Conservation (phyloP, 2,797 vertebrate species). For the Odontamblyopus lacepedii region DNA sequence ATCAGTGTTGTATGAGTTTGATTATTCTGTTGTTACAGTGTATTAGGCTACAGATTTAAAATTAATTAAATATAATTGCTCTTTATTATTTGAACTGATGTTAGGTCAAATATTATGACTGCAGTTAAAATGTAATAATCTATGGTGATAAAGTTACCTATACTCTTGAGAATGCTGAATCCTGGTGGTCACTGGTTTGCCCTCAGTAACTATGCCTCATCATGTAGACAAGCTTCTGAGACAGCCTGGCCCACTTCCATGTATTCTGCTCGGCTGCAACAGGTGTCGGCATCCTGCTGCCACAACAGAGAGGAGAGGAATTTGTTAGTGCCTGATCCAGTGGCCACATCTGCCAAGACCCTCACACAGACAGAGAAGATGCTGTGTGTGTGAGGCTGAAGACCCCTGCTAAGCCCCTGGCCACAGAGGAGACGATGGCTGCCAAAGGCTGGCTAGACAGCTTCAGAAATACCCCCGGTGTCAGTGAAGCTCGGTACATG, state of each 20-base stretch:
- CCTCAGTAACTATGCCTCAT: constrained; percentile 10
- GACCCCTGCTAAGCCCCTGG: constrained; percentile 47
- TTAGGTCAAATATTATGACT: not conserved
- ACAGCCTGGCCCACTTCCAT: constrained; percentile 19
- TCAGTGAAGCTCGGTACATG: constrained; percentile 22
- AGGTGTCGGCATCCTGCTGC: constrained; percentile 42
- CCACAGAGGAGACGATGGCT: constrained; percentile 39
- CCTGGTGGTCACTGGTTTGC: not conserved
- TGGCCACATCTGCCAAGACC: constrained; percentile 55
- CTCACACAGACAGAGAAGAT: constrained; percentile 17
- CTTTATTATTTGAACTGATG: not conserved
- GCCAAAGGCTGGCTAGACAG: constrained; percentile 55
- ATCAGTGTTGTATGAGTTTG: not conserved
- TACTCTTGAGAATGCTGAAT: not conserved
- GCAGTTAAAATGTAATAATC: not conserved
- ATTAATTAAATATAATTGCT: not conserved
- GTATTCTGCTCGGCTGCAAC: constrained; percentile 38
- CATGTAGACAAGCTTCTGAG: constrained; percentile 26
- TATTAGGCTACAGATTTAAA: not conserved
- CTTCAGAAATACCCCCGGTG: constrained; percentile 12
- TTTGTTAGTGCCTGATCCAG: constrained; percentile 57
- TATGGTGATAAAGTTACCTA: not conserved
- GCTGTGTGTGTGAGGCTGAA: constrained; percentile 24
- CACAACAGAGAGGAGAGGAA: constrained; percentile 43
- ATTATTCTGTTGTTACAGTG: not conserved